Base-by-base conservation (phyloP, 2,888 invertebrate genomes). In the Cataglyphis livida region DNA sequence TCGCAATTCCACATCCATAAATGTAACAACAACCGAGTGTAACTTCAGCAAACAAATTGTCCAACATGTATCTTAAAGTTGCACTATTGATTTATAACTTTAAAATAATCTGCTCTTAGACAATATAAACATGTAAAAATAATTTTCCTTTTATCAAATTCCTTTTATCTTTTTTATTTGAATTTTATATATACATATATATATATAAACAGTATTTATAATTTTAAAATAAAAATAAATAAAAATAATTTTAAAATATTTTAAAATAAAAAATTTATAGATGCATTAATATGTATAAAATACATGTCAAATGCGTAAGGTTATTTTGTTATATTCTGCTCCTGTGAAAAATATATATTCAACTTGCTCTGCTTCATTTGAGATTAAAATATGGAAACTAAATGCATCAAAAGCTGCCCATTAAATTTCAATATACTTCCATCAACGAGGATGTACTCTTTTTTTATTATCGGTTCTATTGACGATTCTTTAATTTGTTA, bases 1-100 rank as follows among this genome's bases (percentile, higher is more conserved):
- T 90, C 87, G 78, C 78, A 51, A 51, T 41, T 73, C 70, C 28
- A 15, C 41, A 15, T 57, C 10, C 28, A 38, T 59, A 35, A 35
- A 25, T 18, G n/a, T 61, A 59, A 79, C 32, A 61, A 71, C 44
- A 61, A 44, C 21, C 59, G 35, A 70, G 70, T 25, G 21, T n/a
- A 25, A 44, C 32, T 68, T n/a, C 15, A 35, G 18, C 25, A n/a
- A 41, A 21, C 62, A 28, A 10, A 38, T n/a, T 61, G 44, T 35
- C 35, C 15, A 44, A 44, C 41, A 12, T 44, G 41, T 21, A 44
- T 70, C 44, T 44, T 68, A 78, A 70, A 70, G 32, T 70, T 70
- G 59, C 44, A 35, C 21, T 57, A 9, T 57, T 66, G 41, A 66
- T 41, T 66, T 12, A 6, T 15, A 28, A 10, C n/a, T 54, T 3